Evolutionary conservation across 2,113 vertebrate genomes (phyloP).

Genomic region (Melanocharis versteri): DNA sequence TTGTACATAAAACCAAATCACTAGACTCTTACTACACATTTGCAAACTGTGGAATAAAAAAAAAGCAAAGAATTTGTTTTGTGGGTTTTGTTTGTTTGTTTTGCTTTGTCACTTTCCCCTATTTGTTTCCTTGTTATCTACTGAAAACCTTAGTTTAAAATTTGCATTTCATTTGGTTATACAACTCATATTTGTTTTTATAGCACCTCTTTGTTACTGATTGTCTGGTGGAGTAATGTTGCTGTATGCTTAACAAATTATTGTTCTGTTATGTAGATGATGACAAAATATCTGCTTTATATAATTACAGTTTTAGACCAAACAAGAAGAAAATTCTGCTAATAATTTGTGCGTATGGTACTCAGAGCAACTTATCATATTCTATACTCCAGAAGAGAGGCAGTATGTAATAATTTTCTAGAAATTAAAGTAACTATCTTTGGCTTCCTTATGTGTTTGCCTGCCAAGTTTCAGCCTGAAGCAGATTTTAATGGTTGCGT

Average conservation of each 20-base stretch:
- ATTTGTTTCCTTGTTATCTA: background rate
- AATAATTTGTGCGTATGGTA: background rate
- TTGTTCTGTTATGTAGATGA: background rate
- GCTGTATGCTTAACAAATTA: background rate
- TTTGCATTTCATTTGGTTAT: background rate
- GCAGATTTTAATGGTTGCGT: background rate
- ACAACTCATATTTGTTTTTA: background rate
- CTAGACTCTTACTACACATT: background rate
- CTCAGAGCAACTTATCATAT: background rate
- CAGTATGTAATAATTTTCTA: background rate
- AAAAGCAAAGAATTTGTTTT: background rate
- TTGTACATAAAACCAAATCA: background rate
- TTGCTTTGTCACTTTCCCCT: background rate
- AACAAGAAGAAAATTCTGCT: background rate
- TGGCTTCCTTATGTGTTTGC: background rate
- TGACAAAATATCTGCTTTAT: conserved; percentile 2
- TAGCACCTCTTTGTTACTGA: background rate
- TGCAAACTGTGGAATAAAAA: background rate
- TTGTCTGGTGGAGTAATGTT: background rate
- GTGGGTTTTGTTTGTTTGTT: background rate
- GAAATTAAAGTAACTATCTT: conserved; percentile 17
- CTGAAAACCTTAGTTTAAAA: background rate
- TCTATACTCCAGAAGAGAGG: background rate
- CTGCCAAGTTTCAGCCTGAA: conserved; percentile 5
- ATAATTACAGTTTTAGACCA: conserved; percentile 13